These are phyloP conservation scores for Elgaria multicarinata DNA, from an alignment of 2,113 vertebrate genomes.

Conservation along the genomic window DNA sequence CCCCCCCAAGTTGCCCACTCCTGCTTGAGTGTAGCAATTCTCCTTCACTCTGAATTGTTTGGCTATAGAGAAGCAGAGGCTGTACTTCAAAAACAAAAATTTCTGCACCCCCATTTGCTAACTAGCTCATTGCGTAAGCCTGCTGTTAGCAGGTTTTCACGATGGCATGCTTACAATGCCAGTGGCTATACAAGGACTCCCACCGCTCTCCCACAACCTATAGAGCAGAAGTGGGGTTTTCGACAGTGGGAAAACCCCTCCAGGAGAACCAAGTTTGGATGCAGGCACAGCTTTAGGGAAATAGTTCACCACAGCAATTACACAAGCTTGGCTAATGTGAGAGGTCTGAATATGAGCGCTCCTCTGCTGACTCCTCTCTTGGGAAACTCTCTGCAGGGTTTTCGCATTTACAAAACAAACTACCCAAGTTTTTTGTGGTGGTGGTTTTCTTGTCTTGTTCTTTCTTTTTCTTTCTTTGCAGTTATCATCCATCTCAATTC, in stretches of 20 bases:
- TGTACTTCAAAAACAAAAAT: not conserved
- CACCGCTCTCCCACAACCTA: not conserved
- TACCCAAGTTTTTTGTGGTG: too few relatives aligned
- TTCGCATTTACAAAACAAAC: constrained; percentile 2
- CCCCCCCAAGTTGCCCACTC: not conserved
- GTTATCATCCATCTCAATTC: not conserved
- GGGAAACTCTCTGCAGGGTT: not conserved
- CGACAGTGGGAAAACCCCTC: not conserved
- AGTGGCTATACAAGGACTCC: not conserved
- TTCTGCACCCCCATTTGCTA: not conserved
- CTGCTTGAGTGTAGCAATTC: not conserved
- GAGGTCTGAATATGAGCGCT: not conserved
- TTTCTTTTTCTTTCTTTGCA: not conserved
- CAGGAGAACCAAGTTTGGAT: not conserved
- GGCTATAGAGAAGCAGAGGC: not conserved
- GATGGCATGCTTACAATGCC: not conserved
- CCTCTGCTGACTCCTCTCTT: not conserved
- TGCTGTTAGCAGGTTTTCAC: constrained; percentile 17
- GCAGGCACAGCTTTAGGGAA: constrained; percentile 4
- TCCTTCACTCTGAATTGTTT: not conserved
- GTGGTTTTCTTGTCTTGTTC: too few relatives aligned
- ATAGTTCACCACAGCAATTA: constrained; percentile 2
- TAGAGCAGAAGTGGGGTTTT: not conserved
- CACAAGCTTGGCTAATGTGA: not conserved
- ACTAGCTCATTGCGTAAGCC: not conserved